Conservation (phyloP, 2,888 invertebrate species). For the Diadegma fenestrale region DNA sequence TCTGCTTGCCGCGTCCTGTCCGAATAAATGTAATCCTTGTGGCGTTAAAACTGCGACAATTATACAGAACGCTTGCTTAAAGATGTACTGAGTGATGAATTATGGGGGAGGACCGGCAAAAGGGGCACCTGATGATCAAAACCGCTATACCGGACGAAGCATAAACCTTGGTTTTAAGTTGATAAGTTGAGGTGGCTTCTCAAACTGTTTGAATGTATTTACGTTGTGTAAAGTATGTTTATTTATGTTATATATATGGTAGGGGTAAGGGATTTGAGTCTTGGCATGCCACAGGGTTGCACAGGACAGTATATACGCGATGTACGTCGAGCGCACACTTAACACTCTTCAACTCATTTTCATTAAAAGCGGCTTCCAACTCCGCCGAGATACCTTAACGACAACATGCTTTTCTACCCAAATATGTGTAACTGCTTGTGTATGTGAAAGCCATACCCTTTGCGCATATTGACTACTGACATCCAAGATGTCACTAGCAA, state of each 20-base stretch:
- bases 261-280: constrained; percentile 25
- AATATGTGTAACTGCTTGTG: not conserved
- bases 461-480: constrained; percentile 10
- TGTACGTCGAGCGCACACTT: constrained; percentile 46
- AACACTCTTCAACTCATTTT: constrained; percentile 69
- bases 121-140: not conserved
- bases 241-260: not conserved
- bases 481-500: constrained; percentile 18
- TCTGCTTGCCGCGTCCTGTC: not conserved
- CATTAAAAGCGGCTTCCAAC: constrained; percentile 74
- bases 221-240: constrained; percentile 7
- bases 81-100: not conserved
- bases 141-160: not conserved
- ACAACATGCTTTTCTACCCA: constrained; percentile 29
- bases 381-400: constrained; percentile 38
- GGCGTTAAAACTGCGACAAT: not conserved
- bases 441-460: not conserved
- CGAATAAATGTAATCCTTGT: not conserved
- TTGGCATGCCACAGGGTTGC: constrained; percentile 9
- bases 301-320: not conserved
- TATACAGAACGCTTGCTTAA: not conserved
- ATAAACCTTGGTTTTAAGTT: not conserved
- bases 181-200: constrained; percentile 25
- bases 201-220: constrained; percentile 3
- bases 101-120: not conserved